Base-by-base conservation (phyloP, 1,140 invertebrate genomes). In the Conus betulinus region DNA sequence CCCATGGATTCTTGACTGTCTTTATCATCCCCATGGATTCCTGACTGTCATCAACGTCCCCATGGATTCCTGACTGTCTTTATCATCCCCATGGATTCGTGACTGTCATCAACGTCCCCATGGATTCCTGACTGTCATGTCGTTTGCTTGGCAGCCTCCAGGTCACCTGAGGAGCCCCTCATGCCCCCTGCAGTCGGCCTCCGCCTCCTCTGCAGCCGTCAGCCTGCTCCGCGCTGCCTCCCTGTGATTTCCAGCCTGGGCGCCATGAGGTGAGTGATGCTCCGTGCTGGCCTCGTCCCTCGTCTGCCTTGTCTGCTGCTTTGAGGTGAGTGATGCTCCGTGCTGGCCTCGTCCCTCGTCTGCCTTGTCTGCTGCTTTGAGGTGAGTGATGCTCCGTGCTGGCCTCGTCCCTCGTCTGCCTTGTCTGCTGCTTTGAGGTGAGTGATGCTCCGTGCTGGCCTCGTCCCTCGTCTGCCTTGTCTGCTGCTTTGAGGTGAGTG, bases 201-300 rank as follows among this genome's bases (percentile, higher is more conserved):
- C 39, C 39, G 39, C 39, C 91, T 91, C 84, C 87, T 90, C 76
- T 90, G 76, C 23, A 92, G 87, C 63, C 7, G 76, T 52, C 57
- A 78, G 53, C 23, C 55, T 88, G 39, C 89, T 87, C 52, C 83
- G 88, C n/a, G 53, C 93, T 94, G 93, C 93, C 94, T 82, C 88
- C 92, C 71, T 94, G 93, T 90, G 92, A 94, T 86, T 93, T 94
- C 83, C 91, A 93, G 86, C 93, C 94, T 71, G 88, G 87, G 20
- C 84, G 89, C 76, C 93, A 94, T 89, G 90, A 92, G 87, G 93
- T 94, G 87, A 87, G 83, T 86, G 8, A 4, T 67, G 52, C 5
- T 52, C 27, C 5, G 20, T 25, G 57, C 11, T 13, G 17, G 67
- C 17, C 79, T 0, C 71, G 60, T 71, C 4, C 0, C 5, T 39